phyloP scores from a whole-genome alignment of 2,113 vertebrate species.

The human (Homo sapiens) region GRCh38 chr6:118026501-118027000 shows the following conservation, averaged over 20 bases:
- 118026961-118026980: not conserved
- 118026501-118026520: not conserved
- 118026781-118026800: not conserved
- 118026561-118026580: not conserved
- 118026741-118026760: not conserved
- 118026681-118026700: not conserved
- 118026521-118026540: not conserved
- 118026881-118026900: not conserved
- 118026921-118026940: not conserved
- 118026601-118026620: slow-evolving; percentile 9
- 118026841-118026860: not conserved
- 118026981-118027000: not conserved
- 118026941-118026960: not conserved
- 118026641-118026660: not conserved
- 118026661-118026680: not conserved
- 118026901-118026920: not conserved
- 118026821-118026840: not conserved
- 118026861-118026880: not conserved
- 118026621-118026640: not conserved
- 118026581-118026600: not conserved
- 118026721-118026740: not conserved
- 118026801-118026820: not conserved
- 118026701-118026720: not conserved
- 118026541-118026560: not conserved
- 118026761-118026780: not conserved